A percentile compares a stretch with the other conserved stretches of the same genome.
phyloP scores from a whole-genome alignment of 92 coral and sea anemone species.

The Heteractis magnifica region DNA sequence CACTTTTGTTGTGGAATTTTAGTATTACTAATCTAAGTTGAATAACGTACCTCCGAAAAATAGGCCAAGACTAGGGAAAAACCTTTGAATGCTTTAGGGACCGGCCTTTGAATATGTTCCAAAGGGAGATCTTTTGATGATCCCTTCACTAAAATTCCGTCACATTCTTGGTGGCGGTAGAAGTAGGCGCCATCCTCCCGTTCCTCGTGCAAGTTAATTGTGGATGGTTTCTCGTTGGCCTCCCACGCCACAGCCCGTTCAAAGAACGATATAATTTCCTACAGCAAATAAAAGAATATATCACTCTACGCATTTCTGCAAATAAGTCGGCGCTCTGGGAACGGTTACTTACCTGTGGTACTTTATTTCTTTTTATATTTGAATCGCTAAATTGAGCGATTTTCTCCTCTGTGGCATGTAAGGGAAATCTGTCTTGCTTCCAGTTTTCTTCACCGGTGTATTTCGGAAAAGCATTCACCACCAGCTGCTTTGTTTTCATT shows the following conservation, averaged over 20 bases:
- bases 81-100: background rate
- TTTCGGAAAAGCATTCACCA: slow-evolving; percentile 20
- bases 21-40: too few relatives aligned
- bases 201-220: slow-evolving; percentile 5
- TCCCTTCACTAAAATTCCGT: background rate
- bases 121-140: background rate
- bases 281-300: background rate
- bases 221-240: background rate
- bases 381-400: slow-evolving; percentile 35
- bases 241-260: slow-evolving; percentile 3
- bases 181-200: slow-evolving; percentile 5
- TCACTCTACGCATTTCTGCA: background rate
- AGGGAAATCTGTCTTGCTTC: slow-evolving; percentile 43
- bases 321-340: background rate
- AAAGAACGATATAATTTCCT: background rate
- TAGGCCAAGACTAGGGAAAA: background rate
- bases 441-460: slow-evolving; percentile 33
- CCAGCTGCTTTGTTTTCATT: slow-evolving; percentile 25
- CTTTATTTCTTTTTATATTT: too few relatives aligned
- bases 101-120: background rate
- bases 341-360: background rate
- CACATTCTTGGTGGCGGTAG: background rate
- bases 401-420: slow-evolving; percentile 50
- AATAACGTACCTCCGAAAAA: background rate
- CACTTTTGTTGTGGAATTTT: too few relatives aligned